phyloP scores from a whole-genome alignment of 2,797 vertebrate genomes.

The Enteromius treurensis region DNA sequence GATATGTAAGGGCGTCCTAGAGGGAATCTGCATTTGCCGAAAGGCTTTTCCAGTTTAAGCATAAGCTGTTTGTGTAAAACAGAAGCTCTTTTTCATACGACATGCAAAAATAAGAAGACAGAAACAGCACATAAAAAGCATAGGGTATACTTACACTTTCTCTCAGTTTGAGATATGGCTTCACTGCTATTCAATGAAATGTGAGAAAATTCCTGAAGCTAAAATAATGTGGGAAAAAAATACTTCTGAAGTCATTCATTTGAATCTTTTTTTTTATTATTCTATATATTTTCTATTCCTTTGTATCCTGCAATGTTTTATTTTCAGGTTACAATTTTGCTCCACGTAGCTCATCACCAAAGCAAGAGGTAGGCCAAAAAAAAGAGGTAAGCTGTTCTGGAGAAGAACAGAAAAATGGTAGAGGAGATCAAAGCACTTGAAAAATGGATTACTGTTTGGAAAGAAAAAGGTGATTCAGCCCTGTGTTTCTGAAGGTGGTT shows the following conservation, averaged over 20 bases:
- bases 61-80: slow-evolving; percentile 66
- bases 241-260: not conserved
- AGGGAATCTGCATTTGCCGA: slow-evolving; percentile 80
- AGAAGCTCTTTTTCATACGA: not conserved
- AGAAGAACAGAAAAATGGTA: slow-evolving; percentile 70
- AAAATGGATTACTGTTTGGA: slow-evolving; percentile 72
- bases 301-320: not conserved
- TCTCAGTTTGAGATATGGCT: slow-evolving; percentile 64
- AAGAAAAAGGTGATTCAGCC: slow-evolving; percentile 32
- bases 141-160: not conserved
- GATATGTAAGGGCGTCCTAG: slow-evolving; percentile 76
- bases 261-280: not conserved
- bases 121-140: not conserved
- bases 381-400: slow-evolving; percentile 69
- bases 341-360: slow-evolving; percentile 74
- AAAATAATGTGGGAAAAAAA: not conserved
- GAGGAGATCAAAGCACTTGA: slow-evolving; percentile 71
- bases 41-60: slow-evolving; percentile 83
- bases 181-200: slow-evolving; percentile 76
- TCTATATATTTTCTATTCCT: not conserved
- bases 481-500: not conserved
- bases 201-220: slow-evolving; percentile 67
- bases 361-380: slow-evolving; percentile 74
- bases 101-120: not conserved
- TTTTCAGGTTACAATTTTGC: slow-evolving; percentile 74